Evolutionary conservation across 2,797 vertebrate genomes (phyloP), one percentile per base, ranked within the genome.

Genomic region (Arrhamphus sclerolepis): DNA sequence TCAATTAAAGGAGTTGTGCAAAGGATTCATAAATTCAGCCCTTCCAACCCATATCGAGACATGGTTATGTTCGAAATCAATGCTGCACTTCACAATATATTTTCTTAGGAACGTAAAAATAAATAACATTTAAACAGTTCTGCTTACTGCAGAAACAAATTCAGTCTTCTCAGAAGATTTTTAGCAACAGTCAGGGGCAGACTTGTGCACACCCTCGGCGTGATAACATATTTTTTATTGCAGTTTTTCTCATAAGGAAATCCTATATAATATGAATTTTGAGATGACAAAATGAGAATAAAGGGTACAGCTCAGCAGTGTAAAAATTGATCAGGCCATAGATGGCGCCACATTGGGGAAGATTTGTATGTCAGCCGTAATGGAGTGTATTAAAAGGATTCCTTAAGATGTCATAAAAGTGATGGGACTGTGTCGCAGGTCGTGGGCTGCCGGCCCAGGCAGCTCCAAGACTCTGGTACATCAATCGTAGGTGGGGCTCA

Each of bases 71-170:
- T 94, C 96, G 95, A 95, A 98, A 98, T 99, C 98, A 99, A 96
- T 97, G 96, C 94, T 94, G 90, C 93, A 92, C 96, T 96, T 98
- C 96, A 97, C 97, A 95, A 97, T 99, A 98, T 96, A 99, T 99
- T 98, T 98, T 97, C 95, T 96, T 97, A 94, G 94, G 94, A 96
- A 94, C 95, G 97, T 97, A 96, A 97, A 98, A 98, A 98, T 99
- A 99, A 99, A 99, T 98, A 98, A 98, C 96, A 98, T 98, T 98
- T 98, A 98, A 99, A 98, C 96, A 98, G 95, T 98, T 99, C 98
- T 99, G 97, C 96, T 99, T 98, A 98, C 96, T 90, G 91, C 95
- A 94, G 97, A 98, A 97, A 95, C 96, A 96, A 95, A 97, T 98
- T 97, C 96, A 93, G 95, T 96, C 95, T 95, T 93, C 93, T 92